These are phyloP conservation scores for Pseudomyrmex flavicornis DNA, from an alignment of 1,140 invertebrate genomes.

Conservation along the genomic window DNA sequence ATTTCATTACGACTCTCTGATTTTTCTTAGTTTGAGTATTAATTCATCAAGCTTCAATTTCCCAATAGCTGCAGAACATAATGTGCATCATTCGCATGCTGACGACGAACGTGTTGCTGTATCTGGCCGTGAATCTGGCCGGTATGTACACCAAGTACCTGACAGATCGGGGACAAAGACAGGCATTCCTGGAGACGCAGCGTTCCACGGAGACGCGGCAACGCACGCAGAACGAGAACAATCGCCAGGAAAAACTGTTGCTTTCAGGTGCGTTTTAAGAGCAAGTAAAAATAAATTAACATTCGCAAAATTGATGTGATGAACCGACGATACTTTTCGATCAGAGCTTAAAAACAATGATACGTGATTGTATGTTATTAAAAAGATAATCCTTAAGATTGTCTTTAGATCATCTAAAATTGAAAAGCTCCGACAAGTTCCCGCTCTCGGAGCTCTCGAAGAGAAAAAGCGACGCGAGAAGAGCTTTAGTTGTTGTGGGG, in stretches of 20 bases:
- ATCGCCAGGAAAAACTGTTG: slow-evolving; percentile 96
- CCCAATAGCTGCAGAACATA: slow-evolving; percentile 82
- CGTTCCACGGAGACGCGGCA: slow-evolving; percentile 97
- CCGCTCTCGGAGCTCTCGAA: slow-evolving; percentile 13
- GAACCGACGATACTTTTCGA: background rate
- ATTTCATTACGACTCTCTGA: no score
- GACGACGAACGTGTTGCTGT: slow-evolving; percentile 92
- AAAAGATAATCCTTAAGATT: no score
- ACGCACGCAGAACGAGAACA: slow-evolving; percentile 96
- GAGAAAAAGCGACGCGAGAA: background rate
- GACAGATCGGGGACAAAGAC: slow-evolving; percentile 96
- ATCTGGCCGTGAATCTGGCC: slow-evolving; percentile 95
- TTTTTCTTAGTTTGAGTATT: background rate
- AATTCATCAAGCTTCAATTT: background rate
- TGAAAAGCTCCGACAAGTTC: background rate
- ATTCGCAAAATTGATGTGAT: no score
- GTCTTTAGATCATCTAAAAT: background rate
- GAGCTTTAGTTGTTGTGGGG: background rate
- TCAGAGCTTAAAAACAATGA: background rate
- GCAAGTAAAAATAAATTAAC: no score
- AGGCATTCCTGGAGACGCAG: slow-evolving; percentile 98
- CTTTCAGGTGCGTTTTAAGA: slow-evolving; percentile 88
- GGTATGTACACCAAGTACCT: slow-evolving; percentile 99
- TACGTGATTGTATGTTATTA: no score
- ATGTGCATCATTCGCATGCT: slow-evolving; percentile 89